phyloP scores from a whole-genome alignment of 23 tunicate genomes.

The Corella eumyota region DNA sequence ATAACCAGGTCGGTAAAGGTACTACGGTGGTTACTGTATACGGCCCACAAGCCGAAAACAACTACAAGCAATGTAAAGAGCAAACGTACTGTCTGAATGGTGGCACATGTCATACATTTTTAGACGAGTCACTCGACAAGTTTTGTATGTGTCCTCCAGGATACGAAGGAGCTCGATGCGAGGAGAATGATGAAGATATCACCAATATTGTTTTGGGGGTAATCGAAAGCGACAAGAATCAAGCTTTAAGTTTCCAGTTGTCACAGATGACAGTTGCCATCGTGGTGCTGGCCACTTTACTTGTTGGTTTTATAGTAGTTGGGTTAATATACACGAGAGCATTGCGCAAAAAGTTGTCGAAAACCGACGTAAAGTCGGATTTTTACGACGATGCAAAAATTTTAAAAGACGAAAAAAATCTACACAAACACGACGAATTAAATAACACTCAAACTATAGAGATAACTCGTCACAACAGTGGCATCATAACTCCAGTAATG shows the following conservation, averaged over 20 bases:
- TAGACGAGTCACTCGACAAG: neutral
- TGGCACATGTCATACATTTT: constrained; percentile 21
- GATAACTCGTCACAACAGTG: too few relatives aligned
- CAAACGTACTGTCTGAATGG: constrained; percentile 27
- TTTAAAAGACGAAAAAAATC: too few relatives aligned
- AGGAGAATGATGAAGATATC: constrained; percentile 3
- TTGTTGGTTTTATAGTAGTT: constrained; percentile 7
- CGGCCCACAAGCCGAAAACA: constrained; percentile 16
- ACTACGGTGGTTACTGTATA: constrained; percentile 12
- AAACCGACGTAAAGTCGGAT: too few relatives aligned
- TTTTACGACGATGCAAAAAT: too few relatives aligned
- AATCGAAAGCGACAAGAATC: neutral
- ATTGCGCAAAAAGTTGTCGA: too few relatives aligned
- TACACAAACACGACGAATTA: too few relatives aligned
- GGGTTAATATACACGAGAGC: too few relatives aligned
- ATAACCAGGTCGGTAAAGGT: constrained; percentile 14
- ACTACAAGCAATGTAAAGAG: constrained; percentile 10
- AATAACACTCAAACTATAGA: too few relatives aligned
- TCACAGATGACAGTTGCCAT: constrained; percentile 19
- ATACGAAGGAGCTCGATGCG: constrained; percentile 31
- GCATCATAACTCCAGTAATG: too few relatives aligned
- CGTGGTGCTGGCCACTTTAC: constrained; percentile 9
- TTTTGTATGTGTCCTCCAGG: constrained; percentile 18
- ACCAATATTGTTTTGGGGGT: neutral
- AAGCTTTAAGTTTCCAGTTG: neutral